Base-by-base conservation (phyloP, 2,888 invertebrate genomes). In the Anorthoa munda region DNA sequence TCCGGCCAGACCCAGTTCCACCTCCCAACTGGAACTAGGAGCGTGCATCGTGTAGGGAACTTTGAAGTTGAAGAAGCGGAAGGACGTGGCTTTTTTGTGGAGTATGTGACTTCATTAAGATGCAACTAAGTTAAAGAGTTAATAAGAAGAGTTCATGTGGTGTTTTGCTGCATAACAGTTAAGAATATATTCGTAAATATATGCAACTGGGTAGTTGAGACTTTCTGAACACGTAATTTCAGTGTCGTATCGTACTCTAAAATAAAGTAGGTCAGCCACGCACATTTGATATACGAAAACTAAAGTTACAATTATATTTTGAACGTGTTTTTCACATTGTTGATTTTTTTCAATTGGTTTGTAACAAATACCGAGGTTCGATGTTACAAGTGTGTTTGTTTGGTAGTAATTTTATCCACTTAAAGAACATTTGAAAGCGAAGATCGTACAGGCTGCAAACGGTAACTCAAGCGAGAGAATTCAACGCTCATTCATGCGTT, bases 11-110 rank as follows among this genome's bases (percentile, higher is more conserved):
- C 39, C 39, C 3, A 9, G 39, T 39, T 39, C 39, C 39, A 39
- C 39, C 9, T 39, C 39, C 39, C 9, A 65, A 69, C 26, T 39
- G 5, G 11, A 17, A 31, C 11, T 26, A 11, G 1, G 17, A 21
- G 45, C 15, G 2, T 9, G 39, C 39, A 39, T 39, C 39, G 5
- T n/a, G n/a, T 12, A 13, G 9, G n/a, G 3, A 61, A 71, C 78
- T 82, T 77, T 75, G 65, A 87, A 84, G 63, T 89, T 87, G 66
- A 78, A 81, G 66, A 78, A 81, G 81, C 63, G 76, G 46, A 61
- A 73, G 48, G 64, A 82, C 72, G 79, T 76, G 72, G 76, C 7
- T 70, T 75, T 83, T 80, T 71, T 84, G 48, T 66, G 21, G 18
- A 58, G 39, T 55, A 61, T 66, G 68, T 68, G 66, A 81, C 75